Evolutionary conservation across 2,113 vertebrate species (phyloP).

Genomic region (Seriola quinqueradiata): DNA sequence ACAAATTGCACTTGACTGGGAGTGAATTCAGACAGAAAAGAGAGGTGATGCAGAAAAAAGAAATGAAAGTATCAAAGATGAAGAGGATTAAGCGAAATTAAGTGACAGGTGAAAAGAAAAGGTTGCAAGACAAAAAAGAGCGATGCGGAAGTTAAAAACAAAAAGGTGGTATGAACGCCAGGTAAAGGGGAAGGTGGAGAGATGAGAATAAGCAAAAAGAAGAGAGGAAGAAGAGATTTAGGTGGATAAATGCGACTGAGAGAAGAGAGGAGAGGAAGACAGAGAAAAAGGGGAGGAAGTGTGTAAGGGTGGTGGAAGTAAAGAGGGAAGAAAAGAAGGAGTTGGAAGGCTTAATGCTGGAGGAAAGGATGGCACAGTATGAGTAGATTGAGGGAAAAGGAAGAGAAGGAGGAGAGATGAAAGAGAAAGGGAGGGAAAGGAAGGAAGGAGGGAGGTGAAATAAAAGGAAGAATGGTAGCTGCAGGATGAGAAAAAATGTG

Average conservation of each 20-base stretch:
- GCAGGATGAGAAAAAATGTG: constrained; percentile 45
- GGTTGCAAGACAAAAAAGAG: background rate
- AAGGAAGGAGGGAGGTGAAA: constrained; percentile 11
- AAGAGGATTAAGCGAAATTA: background rate
- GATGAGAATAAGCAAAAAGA: constrained; percentile 1
- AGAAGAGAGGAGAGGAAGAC: constrained; percentile 3
- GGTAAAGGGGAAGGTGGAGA: background rate
- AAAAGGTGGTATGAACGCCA: background rate
- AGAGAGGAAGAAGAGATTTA: constrained; percentile 7
- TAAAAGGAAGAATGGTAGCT: constrained; percentile 45
- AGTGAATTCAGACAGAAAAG: background rate
- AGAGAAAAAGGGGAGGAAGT: background rate
- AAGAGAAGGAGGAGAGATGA: constrained; percentile 10
- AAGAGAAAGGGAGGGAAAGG: constrained; percentile 29
- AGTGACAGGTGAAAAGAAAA: constrained; percentile 14
- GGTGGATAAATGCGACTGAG: constrained; percentile 35
- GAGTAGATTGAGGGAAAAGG: constrained; percentile 16
- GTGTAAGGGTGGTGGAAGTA: background rate
- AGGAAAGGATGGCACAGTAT: constrained; percentile 16
- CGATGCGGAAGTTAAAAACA: background rate
- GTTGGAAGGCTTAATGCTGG: constrained; percentile 23
- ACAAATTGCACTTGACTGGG: background rate
- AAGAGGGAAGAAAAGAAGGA: constrained; percentile 9
- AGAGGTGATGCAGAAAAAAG: background rate
- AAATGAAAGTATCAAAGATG: background rate